These are phyloP conservation scores for Nymphalis c-album DNA, from an alignment of 2,888 invertebrate genomes.

Conservation along the genomic window DNA sequence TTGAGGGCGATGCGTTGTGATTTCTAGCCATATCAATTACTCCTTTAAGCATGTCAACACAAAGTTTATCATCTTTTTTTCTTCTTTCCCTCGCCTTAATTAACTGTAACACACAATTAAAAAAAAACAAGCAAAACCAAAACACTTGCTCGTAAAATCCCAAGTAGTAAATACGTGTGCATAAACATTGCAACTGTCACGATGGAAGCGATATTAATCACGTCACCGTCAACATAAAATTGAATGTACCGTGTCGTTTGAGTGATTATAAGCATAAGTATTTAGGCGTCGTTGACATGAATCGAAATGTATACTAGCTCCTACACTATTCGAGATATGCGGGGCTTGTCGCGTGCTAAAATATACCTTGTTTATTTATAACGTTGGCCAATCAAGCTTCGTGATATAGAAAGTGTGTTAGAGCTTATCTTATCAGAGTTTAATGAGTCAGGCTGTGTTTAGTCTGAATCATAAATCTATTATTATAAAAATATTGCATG, in stretches of 20 bases:
- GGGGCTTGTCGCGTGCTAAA: slow-evolving; percentile 17
- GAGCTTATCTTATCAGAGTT: slow-evolving; percentile 31
- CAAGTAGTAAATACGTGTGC: not conserved
- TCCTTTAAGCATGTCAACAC: too few relatives aligned
- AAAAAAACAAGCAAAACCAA: not conserved
- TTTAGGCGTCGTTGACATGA: slow-evolving; percentile 22
- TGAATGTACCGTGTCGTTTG: slow-evolving; percentile 20
- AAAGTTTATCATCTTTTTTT: too few relatives aligned
- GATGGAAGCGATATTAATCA: slow-evolving; percentile 8
- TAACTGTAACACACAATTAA: too few relatives aligned
- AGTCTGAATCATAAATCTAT: slow-evolving; percentile 28
- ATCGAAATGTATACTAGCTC: slow-evolving; percentile 21
- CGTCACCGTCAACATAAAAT: slow-evolving; percentile 15
- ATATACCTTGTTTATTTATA: slow-evolving; percentile 32
- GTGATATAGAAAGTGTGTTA: slow-evolving; percentile 30
- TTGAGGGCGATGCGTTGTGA: too few relatives aligned
- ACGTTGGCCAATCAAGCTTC: slow-evolving; percentile 32
- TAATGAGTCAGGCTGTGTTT: slow-evolving; percentile 27
- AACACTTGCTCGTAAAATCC: not conserved
- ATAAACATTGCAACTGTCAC: too few relatives aligned
- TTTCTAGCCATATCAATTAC: too few relatives aligned
- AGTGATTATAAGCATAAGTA: slow-evolving; percentile 4
- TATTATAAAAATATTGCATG: slow-evolving; percentile 10
- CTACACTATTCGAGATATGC: slow-evolving; percentile 25
- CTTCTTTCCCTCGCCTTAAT: too few relatives aligned